Percentiles rank a stretch among this genome's conserved stretches.
phyloP scores from a whole-genome alignment of 2,797 vertebrate genomes.

The Thalassophryne amazonica region DNA sequence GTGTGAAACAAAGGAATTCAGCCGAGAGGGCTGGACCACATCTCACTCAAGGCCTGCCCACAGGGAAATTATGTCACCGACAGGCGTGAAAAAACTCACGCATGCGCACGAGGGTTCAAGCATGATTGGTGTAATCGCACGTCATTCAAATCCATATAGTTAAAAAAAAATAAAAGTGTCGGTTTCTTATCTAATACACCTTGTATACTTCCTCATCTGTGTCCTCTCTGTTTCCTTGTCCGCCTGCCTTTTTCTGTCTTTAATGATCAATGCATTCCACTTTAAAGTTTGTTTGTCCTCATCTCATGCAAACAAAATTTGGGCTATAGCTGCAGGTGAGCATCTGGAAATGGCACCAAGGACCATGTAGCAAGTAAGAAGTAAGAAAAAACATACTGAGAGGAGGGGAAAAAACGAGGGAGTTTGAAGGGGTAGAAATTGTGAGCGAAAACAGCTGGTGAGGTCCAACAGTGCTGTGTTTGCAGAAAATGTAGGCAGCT shows the following conservation, averaged over 20 bases:
- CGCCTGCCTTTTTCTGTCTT: background rate
- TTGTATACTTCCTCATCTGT: too few relatives aligned
- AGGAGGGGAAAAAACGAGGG: constrained; percentile 11
- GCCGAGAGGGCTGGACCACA: too few relatives aligned
- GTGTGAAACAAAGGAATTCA: too few relatives aligned
- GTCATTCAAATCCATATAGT: too few relatives aligned
- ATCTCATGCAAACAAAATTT: constrained; percentile 55
- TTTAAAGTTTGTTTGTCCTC: too few relatives aligned
- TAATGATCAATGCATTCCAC: constrained; percentile 39
- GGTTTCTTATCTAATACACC: too few relatives aligned
- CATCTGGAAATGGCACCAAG: constrained; percentile 39
- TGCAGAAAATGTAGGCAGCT: constrained; percentile 68
- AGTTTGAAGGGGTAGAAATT: constrained; percentile 38
- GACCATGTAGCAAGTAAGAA: constrained; percentile 13
- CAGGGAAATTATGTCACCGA: too few relatives aligned
- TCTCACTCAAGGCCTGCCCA: too few relatives aligned
- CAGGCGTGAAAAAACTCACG: too few relatives aligned
- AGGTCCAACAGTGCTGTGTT: constrained; percentile 66
- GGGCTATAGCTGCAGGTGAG: constrained; percentile 36
- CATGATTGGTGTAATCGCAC: too few relatives aligned
- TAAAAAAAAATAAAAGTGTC: too few relatives aligned
- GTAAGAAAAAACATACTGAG: background rate
- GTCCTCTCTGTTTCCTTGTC: constrained; percentile 7
- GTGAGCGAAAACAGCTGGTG: constrained; percentile 70
- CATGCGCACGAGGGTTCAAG: too few relatives aligned